Base-by-base conservation (phyloP, 2,888 invertebrate species). In the Adelognathus sp. region DNA sequence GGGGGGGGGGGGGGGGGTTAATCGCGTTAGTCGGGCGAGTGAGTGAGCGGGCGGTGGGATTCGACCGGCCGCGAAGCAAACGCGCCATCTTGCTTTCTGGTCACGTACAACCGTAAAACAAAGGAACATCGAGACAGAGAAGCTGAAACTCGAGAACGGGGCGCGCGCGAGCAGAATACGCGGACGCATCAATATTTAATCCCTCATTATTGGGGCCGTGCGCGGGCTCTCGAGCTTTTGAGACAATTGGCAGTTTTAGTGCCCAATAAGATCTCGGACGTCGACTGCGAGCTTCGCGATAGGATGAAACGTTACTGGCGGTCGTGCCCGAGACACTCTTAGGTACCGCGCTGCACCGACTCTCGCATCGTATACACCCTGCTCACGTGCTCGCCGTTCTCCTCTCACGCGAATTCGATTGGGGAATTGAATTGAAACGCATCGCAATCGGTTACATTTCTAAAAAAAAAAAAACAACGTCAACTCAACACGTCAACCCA, bases 41-140 rank as follows among this genome's bases (percentile, higher is more conserved):
- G 63, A 56, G 73, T 72, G 33, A 64, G 50, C 58, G 50, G 56
- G 24, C 50, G 21, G 50, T 24, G 36, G 36, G 67, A 54, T 66
- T 71, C 50, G 44, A 52, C 58, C 50, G 18, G 78, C 71, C 75
- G 33, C 46, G n/a, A n/a, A 71, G 69, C 39, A 52, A 60, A 72
- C 61, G 54, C 86, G 86, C 89, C 89, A 90, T 90, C 82, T 88
- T 91, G 88, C 88, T 90, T 90, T 91, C 91, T 90, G 90, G 87
- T 90, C 91, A 91, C 91, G 91, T 91, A 87, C 80, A 84, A 83
- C 82, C 90, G 87, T 90, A 90, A 91, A 91, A 91, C 90, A 90
- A 91, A 91, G 89, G 88, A 89, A 90, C 88, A 89, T 87, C 85
- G 87, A 84, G 76, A 76, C 67, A 24, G 52, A 41, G 50, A 67